Evolutionary conservation across 2,888 invertebrate genomes (phyloP).

Genomic region (Trichogramma evanescens): DNA sequence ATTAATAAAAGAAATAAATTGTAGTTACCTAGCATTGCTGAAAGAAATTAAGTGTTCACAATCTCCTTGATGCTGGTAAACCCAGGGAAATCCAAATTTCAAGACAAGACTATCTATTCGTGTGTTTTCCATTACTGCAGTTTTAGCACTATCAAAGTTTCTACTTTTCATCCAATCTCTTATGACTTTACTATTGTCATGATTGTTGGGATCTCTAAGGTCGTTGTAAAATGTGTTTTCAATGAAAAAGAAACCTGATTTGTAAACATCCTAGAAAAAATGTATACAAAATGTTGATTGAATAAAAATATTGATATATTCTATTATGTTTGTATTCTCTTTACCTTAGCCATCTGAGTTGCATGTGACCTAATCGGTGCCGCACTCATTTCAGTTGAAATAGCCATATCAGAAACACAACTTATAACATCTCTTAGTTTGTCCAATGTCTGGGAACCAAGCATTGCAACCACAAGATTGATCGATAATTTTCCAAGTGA

Average conservation of each 20-base stretch:
- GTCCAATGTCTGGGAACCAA: slow-evolving; percentile 64
- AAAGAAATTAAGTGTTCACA: slow-evolving; percentile 87
- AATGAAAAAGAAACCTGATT: slow-evolving; percentile 71
- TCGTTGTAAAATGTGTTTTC: slow-evolving; percentile 76
- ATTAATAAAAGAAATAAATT: slow-evolving; percentile 1
- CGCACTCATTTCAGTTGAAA: slow-evolving; percentile 57
- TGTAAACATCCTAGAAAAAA: slow-evolving; percentile 55
- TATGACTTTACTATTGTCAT: slow-evolving; percentile 62
- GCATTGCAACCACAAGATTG: slow-evolving; percentile 55
- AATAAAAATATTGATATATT: neutral
- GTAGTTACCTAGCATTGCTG: slow-evolving; percentile 59
- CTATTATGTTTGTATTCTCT: too few relatives aligned
- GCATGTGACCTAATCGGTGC: slow-evolving; percentile 41
- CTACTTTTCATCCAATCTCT: slow-evolving; percentile 56
- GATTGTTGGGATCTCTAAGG: slow-evolving; percentile 51
- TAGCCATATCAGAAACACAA: slow-evolving; percentile 64
- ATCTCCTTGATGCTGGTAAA: slow-evolving; percentile 84
- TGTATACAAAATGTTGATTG: slow-evolving; percentile 7
- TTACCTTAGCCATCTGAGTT: slow-evolving; percentile 18
- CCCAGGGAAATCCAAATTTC: slow-evolving; percentile 61
- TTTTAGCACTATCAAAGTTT: slow-evolving; percentile 50
- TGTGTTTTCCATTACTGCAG: slow-evolving; percentile 52
- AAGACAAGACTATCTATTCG: slow-evolving; percentile 42
- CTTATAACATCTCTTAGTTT: slow-evolving; percentile 67
- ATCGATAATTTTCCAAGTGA: slow-evolving; percentile 41